Conservation (phyloP, 2,113 vertebrate species). For the Dipodomys stephensi region DNA sequence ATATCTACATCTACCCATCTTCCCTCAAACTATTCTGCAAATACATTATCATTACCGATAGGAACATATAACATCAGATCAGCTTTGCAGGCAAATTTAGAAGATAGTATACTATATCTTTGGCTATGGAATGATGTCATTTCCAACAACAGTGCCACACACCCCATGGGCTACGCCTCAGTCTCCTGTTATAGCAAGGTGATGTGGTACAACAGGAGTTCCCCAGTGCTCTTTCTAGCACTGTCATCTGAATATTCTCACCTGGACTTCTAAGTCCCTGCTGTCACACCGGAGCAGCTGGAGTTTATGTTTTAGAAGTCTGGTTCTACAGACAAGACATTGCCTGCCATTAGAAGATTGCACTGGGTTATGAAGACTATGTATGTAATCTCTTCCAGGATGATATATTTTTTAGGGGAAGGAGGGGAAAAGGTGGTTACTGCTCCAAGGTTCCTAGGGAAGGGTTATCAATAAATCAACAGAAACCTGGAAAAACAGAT, state of each 20-base stretch:
- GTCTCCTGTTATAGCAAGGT: not conserved
- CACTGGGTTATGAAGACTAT: not conserved
- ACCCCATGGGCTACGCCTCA: not conserved
- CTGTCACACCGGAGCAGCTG: too few species aligned
- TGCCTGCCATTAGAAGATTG: not conserved
- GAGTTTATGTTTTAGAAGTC: not conserved
- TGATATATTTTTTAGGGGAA: not conserved
- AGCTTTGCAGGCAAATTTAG: not conserved
- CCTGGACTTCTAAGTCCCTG: not conserved
- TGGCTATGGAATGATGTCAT: not conserved
- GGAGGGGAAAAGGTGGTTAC: not conserved
- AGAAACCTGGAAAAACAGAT: not conserved
- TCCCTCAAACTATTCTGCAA: not conserved
- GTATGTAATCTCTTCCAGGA: not conserved
- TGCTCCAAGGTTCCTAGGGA: not conserved
- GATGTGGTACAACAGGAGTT: not conserved
- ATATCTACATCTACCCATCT: not conserved
- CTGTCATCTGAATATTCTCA: slow-evolving; percentile 59
- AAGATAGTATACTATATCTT: not conserved
- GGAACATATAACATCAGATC: not conserved
- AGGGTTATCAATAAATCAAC: not conserved
- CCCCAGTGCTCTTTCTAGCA: not conserved
- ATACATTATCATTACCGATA: not conserved
- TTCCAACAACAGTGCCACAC: not conserved
- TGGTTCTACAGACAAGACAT: not conserved